These are phyloP conservation scores for Pseudochromis fuscus DNA, from an alignment of 2,797 vertebrate species.

Conservation along the genomic window DNA sequence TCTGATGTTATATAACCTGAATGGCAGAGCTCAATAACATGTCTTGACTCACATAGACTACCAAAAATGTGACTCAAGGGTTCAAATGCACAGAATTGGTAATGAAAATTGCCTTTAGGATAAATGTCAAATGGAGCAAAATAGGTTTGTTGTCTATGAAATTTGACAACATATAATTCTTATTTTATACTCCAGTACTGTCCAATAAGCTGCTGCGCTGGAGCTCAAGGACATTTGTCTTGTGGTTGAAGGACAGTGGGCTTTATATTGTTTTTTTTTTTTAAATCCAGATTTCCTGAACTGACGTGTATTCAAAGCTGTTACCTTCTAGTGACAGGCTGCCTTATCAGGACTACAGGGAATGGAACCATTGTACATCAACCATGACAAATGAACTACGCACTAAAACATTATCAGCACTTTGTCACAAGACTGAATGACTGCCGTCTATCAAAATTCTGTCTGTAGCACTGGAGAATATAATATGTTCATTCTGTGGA, in stretches of 20 bases:
- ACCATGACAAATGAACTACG: conserved; percentile 54
- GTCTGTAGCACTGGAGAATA: conserved; percentile 10
- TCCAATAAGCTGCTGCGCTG: conserved; percentile 6
- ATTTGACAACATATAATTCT: neutral
- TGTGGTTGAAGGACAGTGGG: neutral
- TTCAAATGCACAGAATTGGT: conserved; percentile 7
- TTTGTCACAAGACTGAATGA: conserved; percentile 38
- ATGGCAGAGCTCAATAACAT: conserved; percentile 45
- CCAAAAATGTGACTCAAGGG: conserved; percentile 21
- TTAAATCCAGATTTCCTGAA: conserved; percentile 25
- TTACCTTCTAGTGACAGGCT: conserved; percentile 30
- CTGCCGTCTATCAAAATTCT: conserved; percentile 35
- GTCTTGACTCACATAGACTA: conserved; percentile 37
- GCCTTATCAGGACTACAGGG: conserved; percentile 52
- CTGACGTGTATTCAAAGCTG: conserved; percentile 38
- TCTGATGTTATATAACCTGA: conserved; percentile 53
- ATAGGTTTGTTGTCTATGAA: no score
- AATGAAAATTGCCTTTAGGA: conserved; percentile 7
- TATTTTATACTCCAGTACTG: neutral
- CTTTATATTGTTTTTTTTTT: conserved; percentile 12
- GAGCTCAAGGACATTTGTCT: conserved; percentile 47
- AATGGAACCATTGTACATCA: conserved; percentile 48
- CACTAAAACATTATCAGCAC: conserved; percentile 45
- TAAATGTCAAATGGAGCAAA: conserved; percentile 8
- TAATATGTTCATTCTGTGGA: conserved; percentile 47